A percentile compares a stretch with the other conserved stretches of the same genome.
Evolutionary conservation across 1,140 invertebrate genomes (phyloP).

Genomic region (Parapsyche elsis): DNA sequence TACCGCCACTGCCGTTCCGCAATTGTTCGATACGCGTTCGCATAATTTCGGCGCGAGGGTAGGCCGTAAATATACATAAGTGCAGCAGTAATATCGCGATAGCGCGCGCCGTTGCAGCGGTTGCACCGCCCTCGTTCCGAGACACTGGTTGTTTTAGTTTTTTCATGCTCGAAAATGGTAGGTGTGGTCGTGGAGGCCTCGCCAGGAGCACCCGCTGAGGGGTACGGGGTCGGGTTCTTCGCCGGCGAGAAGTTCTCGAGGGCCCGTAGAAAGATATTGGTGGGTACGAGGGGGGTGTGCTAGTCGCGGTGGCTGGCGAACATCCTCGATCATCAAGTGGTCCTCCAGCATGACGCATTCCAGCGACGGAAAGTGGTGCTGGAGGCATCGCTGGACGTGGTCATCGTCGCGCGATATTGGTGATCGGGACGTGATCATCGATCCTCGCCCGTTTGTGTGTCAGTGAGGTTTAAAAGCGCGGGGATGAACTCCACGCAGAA

Average conservation of each 20-base stretch:
- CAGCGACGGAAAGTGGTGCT: slow-evolving; percentile 42
- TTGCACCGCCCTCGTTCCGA: not conserved
- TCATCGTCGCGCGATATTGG: not conserved
- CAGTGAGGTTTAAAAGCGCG: not conserved
- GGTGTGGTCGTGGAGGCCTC: not conserved
- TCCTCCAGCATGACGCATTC: slow-evolving; percentile 49
- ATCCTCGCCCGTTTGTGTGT: not conserved
- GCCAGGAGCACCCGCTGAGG: not conserved
- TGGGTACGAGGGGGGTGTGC: not conserved
- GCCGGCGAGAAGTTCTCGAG: slow-evolving; percentile 15
- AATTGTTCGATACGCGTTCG: too few relatives aligned
- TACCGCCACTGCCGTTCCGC: not conserved
- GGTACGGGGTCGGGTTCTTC: not conserved
- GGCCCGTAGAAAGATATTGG: slow-evolving; percentile 18
- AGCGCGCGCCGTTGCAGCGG: not conserved
- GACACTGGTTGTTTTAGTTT: not conserved
- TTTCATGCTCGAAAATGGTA: slow-evolving; percentile 24
- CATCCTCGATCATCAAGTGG: not conserved
- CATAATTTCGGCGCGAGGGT: not conserved
- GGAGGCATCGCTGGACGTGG: slow-evolving; percentile 17
- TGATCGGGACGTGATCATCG: not conserved
- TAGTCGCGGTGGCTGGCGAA: not conserved
- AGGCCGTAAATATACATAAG: too few relatives aligned
- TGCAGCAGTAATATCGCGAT: too few relatives aligned
- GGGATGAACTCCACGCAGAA: slow-evolving; percentile 53